phyloP scores from a whole-genome alignment of 2,797 vertebrate genomes.

The Gadopsis marmoratus region DNA sequence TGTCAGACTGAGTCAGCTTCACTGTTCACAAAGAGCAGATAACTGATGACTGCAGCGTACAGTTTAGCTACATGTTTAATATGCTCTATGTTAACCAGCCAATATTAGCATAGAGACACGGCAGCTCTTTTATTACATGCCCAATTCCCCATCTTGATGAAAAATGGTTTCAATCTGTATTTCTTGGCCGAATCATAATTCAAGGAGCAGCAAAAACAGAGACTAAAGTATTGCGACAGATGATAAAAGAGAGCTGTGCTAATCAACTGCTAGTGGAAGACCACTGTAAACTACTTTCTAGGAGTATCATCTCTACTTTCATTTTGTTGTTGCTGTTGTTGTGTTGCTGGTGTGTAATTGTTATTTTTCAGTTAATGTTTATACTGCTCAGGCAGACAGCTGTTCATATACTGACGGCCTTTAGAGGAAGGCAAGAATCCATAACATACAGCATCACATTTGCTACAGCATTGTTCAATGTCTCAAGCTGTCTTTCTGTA shows the following conservation, averaged over 20 bases:
- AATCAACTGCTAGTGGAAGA: constrained; percentile 41
- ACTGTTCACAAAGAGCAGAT: constrained; percentile 15
- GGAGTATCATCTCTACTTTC: background rate
- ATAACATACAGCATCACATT: background rate
- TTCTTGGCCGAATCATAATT: constrained; percentile 47
- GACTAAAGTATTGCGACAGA: constrained; percentile 56
- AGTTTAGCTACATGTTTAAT: constrained; percentile 28
- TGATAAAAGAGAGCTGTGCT: constrained; percentile 55
- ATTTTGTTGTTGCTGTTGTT: no score
- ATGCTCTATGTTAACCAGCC: constrained; percentile 34
- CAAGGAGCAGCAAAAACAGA: constrained; percentile 33
- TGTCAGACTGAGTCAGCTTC: constrained; percentile 25
- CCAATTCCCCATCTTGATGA: constrained; percentile 55
- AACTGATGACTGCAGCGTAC: background rate
- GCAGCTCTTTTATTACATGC: constrained; percentile 49
- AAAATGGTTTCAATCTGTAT: constrained; percentile 59
- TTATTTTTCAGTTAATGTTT: constrained; percentile 22
- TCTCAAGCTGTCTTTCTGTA: constrained; percentile 8
- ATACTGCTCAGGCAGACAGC: background rate
- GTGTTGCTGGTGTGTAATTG: background rate
- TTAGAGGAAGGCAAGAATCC: background rate
- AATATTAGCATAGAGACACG: constrained; percentile 36
- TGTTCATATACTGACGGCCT: background rate
- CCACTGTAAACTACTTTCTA: constrained; percentile 6
- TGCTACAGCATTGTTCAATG: background rate